A percentile compares a stretch with the other conserved stretches of the same genome.
phyloP scores from a whole-genome alignment of 2,113 vertebrate species.

The Callithrix jacchus region DNA sequence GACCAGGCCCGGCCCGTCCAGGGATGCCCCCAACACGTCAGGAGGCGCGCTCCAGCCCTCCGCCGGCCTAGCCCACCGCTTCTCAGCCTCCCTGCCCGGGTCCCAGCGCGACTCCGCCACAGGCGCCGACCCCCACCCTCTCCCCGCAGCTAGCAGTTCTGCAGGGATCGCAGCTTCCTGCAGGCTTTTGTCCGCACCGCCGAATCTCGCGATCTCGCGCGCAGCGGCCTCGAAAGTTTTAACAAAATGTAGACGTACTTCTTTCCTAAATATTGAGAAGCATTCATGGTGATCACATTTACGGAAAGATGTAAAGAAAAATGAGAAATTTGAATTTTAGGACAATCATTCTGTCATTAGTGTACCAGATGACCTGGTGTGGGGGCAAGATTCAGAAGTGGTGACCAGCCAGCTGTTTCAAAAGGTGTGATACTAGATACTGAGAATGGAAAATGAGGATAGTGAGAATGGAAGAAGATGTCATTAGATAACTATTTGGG shows the following conservation, averaged over 20 bases:
- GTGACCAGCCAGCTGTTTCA: neutral
- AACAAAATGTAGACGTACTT: neutral
- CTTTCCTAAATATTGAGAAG: neutral
- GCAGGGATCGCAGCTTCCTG: conserved; percentile 54
- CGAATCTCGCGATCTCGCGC: conserved; percentile 95
- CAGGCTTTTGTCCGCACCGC: conserved; percentile 85
- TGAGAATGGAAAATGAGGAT: neutral
- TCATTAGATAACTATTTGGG: neutral
- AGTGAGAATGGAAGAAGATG: neutral
- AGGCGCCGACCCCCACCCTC: conserved; percentile 32
- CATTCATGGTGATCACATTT: neutral
- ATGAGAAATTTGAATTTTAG: neutral
- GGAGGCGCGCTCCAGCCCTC: conserved; percentile 13
- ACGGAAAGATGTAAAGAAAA: neutral
- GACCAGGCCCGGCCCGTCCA: conserved; percentile 66
- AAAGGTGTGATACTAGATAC: neutral
- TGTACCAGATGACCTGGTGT: neutral
- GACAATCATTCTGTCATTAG: neutral
- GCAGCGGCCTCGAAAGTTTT: conserved; percentile 84
- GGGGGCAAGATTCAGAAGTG: neutral
- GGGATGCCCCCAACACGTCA: conserved; percentile 67
- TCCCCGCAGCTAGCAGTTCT: conserved; percentile 50
- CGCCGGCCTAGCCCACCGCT: conserved; percentile 54
- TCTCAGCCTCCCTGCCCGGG: neutral
- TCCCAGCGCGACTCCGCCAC: neutral